Base-by-base conservation (phyloP, 2,888 invertebrate species). In the Cryptophagus acutangulus region DNA sequence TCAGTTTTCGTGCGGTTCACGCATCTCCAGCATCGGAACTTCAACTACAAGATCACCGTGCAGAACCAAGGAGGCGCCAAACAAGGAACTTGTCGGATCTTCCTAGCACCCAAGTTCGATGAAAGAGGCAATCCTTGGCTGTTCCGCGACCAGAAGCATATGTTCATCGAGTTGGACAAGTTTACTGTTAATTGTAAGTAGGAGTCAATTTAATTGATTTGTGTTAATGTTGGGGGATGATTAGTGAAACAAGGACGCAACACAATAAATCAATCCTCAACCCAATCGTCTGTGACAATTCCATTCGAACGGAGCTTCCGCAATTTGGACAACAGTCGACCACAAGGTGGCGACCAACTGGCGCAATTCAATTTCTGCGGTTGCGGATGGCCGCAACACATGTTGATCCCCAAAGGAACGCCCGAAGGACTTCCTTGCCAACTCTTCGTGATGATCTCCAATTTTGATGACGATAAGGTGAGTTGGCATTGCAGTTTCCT, bases 381-480 rank as follows among this genome's bases (percentile, higher is more conserved):
- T 45, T 91, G 90, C 58, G 88, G 89, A 36, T 89, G 89, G 87
- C 89, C 89, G 0, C 81, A 87, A 45, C 87, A 89, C 66, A 76
- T 89, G 78, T 73, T 88, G 3, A 52, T 87, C 20, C 84, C 88
- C 0, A 84, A 79, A 67, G 89, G 89, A 2, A 80, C 66, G 2
- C 58, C 73, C 0, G 72, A 75, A 41, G 88, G 88, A 1, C 79
- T 76, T 67, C 68, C 73, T 0, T 77, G 81, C 58, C 79, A 84
- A 51, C 69, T 88, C 26, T 88, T 86, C 64, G 82, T 77, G 26
- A 87, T 88, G 86, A 73, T 88, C 42, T 82, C 87, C 40, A 78
- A 88, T 67, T 84, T 79, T 67, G 69, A 67, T 2, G 75, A 77
- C 5, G 88, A 89, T 57, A 69, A 69, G 67, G 84, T 84, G 53